These are phyloP conservation scores for Dissostichus mawsoni DNA, from an alignment of 2,113 vertebrate genomes.

Conservation along the genomic window DNA sequence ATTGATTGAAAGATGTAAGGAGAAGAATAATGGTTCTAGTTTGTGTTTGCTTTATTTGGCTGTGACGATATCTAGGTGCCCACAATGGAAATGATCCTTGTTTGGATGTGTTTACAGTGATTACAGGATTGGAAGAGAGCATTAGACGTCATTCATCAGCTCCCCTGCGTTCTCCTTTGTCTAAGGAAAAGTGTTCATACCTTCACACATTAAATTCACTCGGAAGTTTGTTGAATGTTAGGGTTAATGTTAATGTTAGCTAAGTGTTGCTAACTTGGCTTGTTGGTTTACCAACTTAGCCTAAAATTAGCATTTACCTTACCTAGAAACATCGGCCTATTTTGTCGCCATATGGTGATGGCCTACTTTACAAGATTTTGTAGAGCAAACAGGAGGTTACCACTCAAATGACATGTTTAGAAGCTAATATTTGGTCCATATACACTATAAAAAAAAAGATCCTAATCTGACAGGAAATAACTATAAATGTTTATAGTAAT, in stretches of 20 bases:
- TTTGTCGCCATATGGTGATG: too few relatives aligned
- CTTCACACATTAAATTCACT: conserved; percentile 20
- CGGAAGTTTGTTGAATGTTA: conserved; percentile 19
- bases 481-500: too few relatives aligned
- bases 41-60: conserved; percentile 13
- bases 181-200: conserved; percentile 4
- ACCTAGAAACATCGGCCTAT: background rate
- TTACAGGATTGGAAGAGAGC: conserved; percentile 27
- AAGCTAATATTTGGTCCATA: too few relatives aligned
- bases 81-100: conserved; percentile 10
- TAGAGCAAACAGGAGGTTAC: conserved; percentile 3
- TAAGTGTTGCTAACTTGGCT: conserved; percentile 27
- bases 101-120: conserved; percentile 24
- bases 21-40: background rate
- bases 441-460: too few relatives aligned
- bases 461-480: too few relatives aligned
- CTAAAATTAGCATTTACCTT: conserved; percentile 9
- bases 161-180: conserved; percentile 21
- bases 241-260: conserved; percentile 14
- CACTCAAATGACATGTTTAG: background rate
- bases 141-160: conserved; percentile 19
- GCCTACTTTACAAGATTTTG: conserved; percentile 7
- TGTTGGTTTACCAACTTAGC: background rate
- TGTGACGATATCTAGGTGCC: background rate
- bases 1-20: background rate